A percentile compares a stretch with the other conserved stretches of the same genome.
Evolutionary conservation across 2,888 invertebrate genomes (phyloP).

Genomic region (Lasioglossum oenotherae): DNA sequence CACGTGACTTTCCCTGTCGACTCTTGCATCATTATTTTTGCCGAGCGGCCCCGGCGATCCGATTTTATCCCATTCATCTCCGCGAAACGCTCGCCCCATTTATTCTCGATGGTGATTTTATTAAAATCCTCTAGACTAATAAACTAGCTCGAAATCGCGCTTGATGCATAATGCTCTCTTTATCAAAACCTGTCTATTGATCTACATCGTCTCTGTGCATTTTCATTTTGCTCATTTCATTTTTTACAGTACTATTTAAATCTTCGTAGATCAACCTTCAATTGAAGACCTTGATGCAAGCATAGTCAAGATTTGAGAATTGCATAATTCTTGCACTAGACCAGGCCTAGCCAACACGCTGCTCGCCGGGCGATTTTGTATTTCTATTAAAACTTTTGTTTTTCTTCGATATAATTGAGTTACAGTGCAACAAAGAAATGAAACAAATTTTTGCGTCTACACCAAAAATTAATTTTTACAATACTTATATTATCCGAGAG

Average conservation of each 20-base stretch:
- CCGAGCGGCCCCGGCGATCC: slow-evolving; percentile 59
- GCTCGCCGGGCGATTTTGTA: no score
- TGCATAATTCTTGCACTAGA: no score
- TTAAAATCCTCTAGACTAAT: neutral
- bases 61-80: slow-evolving; percentile 71
- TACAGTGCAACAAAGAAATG: no score
- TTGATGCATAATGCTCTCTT: neutral
- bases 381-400: no score
- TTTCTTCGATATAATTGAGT: no score
- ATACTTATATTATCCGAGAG: no score
- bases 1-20: slow-evolving; percentile 33
- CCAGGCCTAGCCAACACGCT: no score
- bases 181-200: neutral
- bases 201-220: no score
- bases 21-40: slow-evolving; percentile 57
- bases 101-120: neutral
- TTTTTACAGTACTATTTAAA: neutral
- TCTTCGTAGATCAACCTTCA: no score
- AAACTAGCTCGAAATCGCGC: neutral
- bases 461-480: no score
- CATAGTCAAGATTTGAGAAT: neutral
- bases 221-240: neutral
- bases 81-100: neutral
- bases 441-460: no score
- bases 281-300: neutral